Evolutionary conservation across 2,113 vertebrate genomes (phyloP).

Genomic region (Deroptyus accipitrinus): DNA sequence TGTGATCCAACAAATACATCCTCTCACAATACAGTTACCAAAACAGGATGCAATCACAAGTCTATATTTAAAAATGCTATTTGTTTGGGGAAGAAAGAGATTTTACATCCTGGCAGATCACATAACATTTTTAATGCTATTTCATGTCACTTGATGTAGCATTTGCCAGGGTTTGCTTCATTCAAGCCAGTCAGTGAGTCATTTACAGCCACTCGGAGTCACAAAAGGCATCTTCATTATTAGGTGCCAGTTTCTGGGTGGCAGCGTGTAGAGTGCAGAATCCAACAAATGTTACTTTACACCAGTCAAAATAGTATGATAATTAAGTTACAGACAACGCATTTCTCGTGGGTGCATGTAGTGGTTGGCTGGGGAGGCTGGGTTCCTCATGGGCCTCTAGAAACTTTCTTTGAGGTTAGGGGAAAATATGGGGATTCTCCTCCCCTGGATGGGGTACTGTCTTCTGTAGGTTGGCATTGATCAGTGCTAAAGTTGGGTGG

Average conservation of each 20-base stretch:
- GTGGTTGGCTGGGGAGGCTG: background rate
- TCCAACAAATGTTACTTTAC: background rate
- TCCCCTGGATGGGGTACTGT: accelerated
- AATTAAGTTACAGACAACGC: accelerated
- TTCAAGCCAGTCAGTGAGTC: background rate
- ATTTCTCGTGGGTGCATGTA: accelerated
- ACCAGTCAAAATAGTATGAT: background rate
- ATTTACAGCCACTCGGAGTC: background rate
- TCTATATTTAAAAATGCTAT: background rate
- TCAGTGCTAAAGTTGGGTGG: background rate
- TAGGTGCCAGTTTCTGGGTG: background rate
- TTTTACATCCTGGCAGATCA: background rate
- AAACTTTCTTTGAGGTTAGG: background rate
- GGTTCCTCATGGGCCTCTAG: background rate
- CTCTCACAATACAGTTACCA: background rate
- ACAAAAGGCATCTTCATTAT: background rate
- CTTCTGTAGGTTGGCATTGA: background rate
- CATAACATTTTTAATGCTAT: background rate
- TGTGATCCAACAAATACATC: background rate
- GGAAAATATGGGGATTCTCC: accelerated
- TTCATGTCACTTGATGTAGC: background rate
- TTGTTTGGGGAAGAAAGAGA: background rate
- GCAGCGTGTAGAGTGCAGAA: accelerated
- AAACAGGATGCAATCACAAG: background rate
- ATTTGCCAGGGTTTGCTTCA: background rate